phyloP scores from a whole-genome alignment of 2,113 vertebrate species.

The Eptatretus burgeri region DNA sequence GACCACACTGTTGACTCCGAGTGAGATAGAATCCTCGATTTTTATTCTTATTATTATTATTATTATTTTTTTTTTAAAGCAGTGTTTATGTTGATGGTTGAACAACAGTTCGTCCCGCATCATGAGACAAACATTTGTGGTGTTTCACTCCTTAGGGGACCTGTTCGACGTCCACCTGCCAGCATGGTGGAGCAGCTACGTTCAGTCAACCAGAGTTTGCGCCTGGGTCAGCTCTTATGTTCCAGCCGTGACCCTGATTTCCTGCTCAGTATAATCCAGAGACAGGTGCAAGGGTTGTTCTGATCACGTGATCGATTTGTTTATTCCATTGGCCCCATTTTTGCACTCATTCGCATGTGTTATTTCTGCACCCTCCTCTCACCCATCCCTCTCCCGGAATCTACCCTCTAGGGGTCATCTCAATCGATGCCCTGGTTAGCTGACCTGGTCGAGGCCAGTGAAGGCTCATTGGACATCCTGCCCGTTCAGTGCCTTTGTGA shows the following conservation, averaged over 20 bases:
- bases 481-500: constrained; percentile 91
- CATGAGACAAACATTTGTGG: background rate
- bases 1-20: background rate
- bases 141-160: background rate
- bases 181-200: constrained; percentile 72
- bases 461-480: constrained; percentile 77
- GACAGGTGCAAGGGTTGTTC: constrained; percentile 31
- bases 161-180: constrained; percentile 51
- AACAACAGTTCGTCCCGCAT: background rate
- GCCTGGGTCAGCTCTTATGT: constrained; percentile 67
- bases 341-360: background rate
- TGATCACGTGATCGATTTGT: background rate
- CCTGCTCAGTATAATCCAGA: constrained; percentile 82
- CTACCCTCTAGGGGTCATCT: constrained; percentile 38
- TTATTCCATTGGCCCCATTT: background rate
- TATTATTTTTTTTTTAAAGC: background rate
- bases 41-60: too few relatives aligned
- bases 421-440: constrained; percentile 98
- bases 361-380: background rate
- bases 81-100: background rate
- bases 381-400: background rate
- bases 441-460: constrained; percentile 80
- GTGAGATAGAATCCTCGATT: background rate
- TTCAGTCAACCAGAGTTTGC: constrained; percentile 59
- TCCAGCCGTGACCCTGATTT: constrained; percentile 80